These are phyloP conservation scores for Pleuronectes platessa DNA, from an alignment of 2,113 vertebrate species.

Conservation along the genomic window DNA sequence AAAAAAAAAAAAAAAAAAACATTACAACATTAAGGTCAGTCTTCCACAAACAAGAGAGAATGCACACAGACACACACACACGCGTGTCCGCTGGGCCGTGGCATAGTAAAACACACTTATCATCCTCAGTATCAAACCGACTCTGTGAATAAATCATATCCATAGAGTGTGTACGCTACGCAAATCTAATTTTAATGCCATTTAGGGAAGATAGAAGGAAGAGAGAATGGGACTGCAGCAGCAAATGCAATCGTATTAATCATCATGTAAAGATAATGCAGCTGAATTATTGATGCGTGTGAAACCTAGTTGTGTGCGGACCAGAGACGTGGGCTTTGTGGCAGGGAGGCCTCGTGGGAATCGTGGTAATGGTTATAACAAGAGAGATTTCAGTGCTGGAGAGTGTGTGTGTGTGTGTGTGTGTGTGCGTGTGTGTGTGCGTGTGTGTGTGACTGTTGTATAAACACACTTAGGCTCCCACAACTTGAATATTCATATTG, in stretches of 20 bases:
- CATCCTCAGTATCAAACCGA: constrained; percentile 29
- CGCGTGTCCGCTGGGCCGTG: constrained; percentile 6
- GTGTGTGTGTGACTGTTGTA: constrained; percentile 2
- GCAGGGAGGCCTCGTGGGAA: constrained; percentile 4
- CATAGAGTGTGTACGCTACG: constrained; percentile 41
- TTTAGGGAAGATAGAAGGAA: constrained; percentile 43
- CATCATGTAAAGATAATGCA: constrained; percentile 65
- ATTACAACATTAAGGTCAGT: constrained; percentile 5
- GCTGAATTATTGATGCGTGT: constrained; percentile 69
- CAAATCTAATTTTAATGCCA: constrained; percentile 71
- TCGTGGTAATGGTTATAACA: constrained; percentile 2
- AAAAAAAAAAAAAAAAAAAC: background rate
- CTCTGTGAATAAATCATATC: constrained; percentile 64
- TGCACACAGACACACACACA: constrained; percentile 4
- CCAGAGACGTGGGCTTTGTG: constrained; percentile 22
- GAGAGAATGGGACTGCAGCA: constrained; percentile 32
- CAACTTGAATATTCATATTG: background rate
- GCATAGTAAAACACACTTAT: constrained; percentile 45
- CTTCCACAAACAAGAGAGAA: constrained; percentile 11
- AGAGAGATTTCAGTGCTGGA: constrained; percentile 7
- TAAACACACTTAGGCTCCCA: too few species aligned
- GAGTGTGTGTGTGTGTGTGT: constrained; percentile 29
- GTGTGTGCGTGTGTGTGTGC: constrained; percentile 26
- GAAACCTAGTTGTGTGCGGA: constrained; percentile 54
- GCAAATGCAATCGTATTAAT: constrained; percentile 67